Base-by-base conservation (phyloP, 1,140 invertebrate species). In the Anastatus disparis region DNA sequence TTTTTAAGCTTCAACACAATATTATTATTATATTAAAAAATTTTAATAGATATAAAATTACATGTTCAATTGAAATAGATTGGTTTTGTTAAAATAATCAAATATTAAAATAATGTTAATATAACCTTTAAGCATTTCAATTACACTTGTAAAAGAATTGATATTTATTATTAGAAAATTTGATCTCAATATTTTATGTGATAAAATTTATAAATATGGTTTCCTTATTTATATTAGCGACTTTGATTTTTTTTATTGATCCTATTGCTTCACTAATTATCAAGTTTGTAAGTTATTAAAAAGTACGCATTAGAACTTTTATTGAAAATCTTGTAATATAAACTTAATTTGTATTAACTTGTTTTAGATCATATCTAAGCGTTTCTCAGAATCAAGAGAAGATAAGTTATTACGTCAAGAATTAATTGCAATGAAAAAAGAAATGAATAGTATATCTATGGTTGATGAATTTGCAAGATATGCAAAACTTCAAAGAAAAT, bases 381-480 rank as follows among this genome's bases (percentile, higher is more conserved):
- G 78, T 0, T 79, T 76, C 58, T 53, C 72, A 20, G 72, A 67
- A 50, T 75, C 73, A 26, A 74, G 71, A 17, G 35, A 72, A n/a
- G 79, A 83, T 24, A 29, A 62, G 38, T 59, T 55, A 27, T 17
- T 82, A 22, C 69, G 75, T n/a, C 69, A 56, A 10, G 81, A 88
- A 62, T 66, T 86, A 12, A 74, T 73, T 12, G 76, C 77, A 53
- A 71, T 88, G 3, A 88, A 87, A 77, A 78, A 80, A 53, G 82
- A 89, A 79, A 83, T 89, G 76, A 74, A 73, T 24, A 71, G 70
- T 9, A 82, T 88, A 56, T 88, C 86, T 26, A 87, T 89, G 81
- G 81, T 86, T 2, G 85, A 90, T 80, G 88, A 90, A 74, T 90
- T 90, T 85, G 80, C 88, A n/a, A 89, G 86, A 74, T 88, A 89